These are phyloP conservation scores for Desmophyllum pertusum DNA, from an alignment of 92 coral and sea anemone genomes.

Conservation along the genomic window DNA sequence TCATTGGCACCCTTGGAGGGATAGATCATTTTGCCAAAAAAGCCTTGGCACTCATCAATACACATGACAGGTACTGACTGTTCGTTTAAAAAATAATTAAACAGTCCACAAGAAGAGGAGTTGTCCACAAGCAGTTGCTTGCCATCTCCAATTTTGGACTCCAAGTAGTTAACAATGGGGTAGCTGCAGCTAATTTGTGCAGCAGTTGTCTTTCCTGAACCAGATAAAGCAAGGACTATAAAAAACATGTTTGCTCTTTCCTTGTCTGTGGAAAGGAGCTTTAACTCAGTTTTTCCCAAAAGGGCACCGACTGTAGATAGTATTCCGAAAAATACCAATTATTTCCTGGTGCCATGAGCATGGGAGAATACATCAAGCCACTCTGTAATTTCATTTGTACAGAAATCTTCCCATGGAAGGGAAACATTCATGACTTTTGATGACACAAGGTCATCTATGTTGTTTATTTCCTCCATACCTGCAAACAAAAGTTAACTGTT, in stretches of 20 bases:
- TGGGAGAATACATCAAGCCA: constrained; percentile 36
- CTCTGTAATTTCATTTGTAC: constrained; percentile 7
- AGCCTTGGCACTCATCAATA: constrained; percentile 48
- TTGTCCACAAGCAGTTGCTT: constrained; percentile 40
- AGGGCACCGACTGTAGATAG: constrained; percentile 37
- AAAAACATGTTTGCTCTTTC: constrained; percentile 45
- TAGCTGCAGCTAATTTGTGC: constrained; percentile 25
- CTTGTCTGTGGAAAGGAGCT: constrained; percentile 26
- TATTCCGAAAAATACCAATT: constrained; percentile 23
- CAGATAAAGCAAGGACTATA: constrained; percentile 49
- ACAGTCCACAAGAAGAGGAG: constrained; percentile 37
- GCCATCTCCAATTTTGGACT: constrained; percentile 21
- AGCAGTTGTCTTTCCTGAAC: constrained; percentile 52
- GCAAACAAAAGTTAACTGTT: neutral
- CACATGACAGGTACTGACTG: constrained; percentile 41
- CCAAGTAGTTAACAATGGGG: constrained; percentile 29
- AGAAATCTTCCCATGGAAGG: constrained; percentile 34
- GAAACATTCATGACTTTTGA: constrained; percentile 9
- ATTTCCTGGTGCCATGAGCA: constrained; percentile 38
- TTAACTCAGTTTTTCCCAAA: constrained; percentile 28
- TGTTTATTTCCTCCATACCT: constrained; percentile 1
- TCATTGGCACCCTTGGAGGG: constrained; percentile 31
- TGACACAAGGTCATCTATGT: constrained; percentile 23
- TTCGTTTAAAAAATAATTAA: constrained; percentile 38
- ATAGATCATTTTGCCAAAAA: constrained; percentile 16